Conservation (phyloP, 1,140 invertebrate genomes). For the Cotesia vestalis region DNA sequence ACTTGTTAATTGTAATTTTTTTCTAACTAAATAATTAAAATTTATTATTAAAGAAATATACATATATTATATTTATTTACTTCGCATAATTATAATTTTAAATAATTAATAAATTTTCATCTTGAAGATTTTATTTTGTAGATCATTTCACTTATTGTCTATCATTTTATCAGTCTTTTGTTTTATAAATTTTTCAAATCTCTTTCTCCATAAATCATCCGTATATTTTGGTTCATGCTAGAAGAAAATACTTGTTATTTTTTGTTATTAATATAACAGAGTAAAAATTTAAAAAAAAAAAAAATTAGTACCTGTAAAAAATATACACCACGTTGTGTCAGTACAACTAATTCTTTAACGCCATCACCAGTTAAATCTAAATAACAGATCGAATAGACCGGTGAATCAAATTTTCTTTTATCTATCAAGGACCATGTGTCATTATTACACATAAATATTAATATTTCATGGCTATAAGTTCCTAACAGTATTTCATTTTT, state of each 20-base stretch:
- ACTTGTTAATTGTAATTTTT: no score
- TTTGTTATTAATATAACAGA: no score
- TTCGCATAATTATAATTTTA: background rate
- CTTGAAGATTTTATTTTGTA: slow-evolving; percentile 10
- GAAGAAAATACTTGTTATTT: slow-evolving; percentile 32
- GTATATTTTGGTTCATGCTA: slow-evolving; percentile 55
- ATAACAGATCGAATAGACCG: slow-evolving; percentile 71
- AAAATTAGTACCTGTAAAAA: slow-evolving; percentile 69
- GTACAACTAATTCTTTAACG: slow-evolving; percentile 73
- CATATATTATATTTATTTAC: background rate
- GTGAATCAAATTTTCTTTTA: slow-evolving; percentile 69
- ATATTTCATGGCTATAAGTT: slow-evolving; percentile 73
- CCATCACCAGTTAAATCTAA: slow-evolving; percentile 77
- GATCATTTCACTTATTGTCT: slow-evolving; percentile 22
- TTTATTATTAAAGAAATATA: slow-evolving; percentile 10
- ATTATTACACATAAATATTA: slow-evolving; percentile 68
- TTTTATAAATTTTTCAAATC: slow-evolving; percentile 43
- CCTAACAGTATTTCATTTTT: slow-evolving; percentile 77
- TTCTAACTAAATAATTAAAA: background rate
- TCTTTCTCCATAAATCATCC: slow-evolving; percentile 52
- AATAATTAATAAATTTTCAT: no score
- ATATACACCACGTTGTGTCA: slow-evolving; percentile 75
- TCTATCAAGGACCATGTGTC: slow-evolving; percentile 64
- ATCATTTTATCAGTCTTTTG: slow-evolving; percentile 8
- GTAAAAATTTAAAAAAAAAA: no score